Percentiles rank a stretch among this genome's conserved stretches.
Conservation (phyloP, 1,140 invertebrate genomes). For the Drosophila santomea region DNA sequence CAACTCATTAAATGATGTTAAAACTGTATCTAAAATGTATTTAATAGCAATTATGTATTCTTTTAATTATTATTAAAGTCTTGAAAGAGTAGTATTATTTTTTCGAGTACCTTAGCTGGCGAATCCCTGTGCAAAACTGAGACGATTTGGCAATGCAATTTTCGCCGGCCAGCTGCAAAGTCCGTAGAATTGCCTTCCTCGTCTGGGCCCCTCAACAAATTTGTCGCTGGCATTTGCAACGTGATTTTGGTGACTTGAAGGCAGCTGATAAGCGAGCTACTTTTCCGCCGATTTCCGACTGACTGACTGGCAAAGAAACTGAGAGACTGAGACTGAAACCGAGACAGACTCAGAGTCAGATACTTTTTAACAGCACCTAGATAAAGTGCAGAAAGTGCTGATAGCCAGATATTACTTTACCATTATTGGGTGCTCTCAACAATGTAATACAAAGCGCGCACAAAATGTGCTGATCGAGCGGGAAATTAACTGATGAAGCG, state of each 20-base stretch:
- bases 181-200: constrained; percentile 10
- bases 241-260: constrained; percentile 57
- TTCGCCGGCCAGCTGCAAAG: constrained; percentile 16
- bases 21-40: too few relatives aligned
- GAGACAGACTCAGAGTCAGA: constrained; percentile 1
- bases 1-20: too few relatives aligned
- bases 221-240: constrained; percentile 62
- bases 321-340: constrained; percentile 13
- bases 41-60: too few relatives aligned
- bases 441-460: constrained; percentile 58
- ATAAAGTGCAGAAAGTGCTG: constrained; percentile 53
- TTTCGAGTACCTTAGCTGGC: constrained; percentile 5
- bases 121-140: constrained; percentile 8
- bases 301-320: constrained; percentile 9
- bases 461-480: constrained; percentile 72
- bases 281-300: constrained; percentile 27
- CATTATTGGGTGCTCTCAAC: constrained; percentile 8
- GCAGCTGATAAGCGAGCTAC: constrained; percentile 39
- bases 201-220: constrained; percentile 27
- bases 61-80: too few relatives aligned
- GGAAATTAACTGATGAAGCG: constrained; percentile 74
- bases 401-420: constrained; percentile 38
- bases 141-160: constrained; percentile 53
- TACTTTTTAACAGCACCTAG: constrained; percentile 8
- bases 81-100: not conserved